These are phyloP conservation scores for Cynopterus brachyotis DNA, from an alignment of 2,113 vertebrate genomes.

Conservation along the genomic window DNA sequence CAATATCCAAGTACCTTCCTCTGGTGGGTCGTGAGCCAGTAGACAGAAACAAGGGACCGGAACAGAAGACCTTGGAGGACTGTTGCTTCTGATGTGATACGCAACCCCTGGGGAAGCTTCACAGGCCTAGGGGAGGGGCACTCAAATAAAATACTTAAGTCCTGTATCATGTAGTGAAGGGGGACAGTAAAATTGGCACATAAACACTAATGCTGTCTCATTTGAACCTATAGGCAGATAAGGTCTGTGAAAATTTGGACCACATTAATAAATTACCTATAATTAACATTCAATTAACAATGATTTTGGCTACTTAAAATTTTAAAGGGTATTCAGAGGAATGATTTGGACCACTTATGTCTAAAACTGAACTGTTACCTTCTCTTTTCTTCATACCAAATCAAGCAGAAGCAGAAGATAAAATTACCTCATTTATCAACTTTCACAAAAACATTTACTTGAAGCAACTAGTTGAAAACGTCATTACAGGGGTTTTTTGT, in stretches of 20 bases:
- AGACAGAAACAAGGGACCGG: background rate
- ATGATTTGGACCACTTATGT: background rate
- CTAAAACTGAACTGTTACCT: background rate
- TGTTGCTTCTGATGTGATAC: background rate
- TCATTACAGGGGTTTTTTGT: background rate
- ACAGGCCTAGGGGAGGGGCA: background rate
- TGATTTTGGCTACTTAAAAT: constrained; percentile 41
- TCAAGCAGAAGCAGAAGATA: background rate
- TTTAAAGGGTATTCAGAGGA: constrained; percentile 29
- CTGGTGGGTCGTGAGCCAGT: background rate
- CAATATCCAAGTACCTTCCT: background rate
- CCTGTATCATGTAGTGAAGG: background rate
- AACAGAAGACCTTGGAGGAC: background rate
- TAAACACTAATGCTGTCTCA: background rate
- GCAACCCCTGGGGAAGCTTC: background rate
- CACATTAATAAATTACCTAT: background rate
- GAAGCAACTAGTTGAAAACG: background rate
- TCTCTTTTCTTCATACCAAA: background rate
- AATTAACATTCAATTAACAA: constrained; percentile 44
- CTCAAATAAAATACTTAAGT: background rate
- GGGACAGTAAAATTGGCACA: background rate
- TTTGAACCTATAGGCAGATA: background rate
- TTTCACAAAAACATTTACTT: background rate
- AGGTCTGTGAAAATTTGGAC: background rate
- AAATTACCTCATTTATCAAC: background rate